phyloP scores from a whole-genome alignment of 2,113 vertebrate genomes.

The Cynocephalus volans region DNA sequence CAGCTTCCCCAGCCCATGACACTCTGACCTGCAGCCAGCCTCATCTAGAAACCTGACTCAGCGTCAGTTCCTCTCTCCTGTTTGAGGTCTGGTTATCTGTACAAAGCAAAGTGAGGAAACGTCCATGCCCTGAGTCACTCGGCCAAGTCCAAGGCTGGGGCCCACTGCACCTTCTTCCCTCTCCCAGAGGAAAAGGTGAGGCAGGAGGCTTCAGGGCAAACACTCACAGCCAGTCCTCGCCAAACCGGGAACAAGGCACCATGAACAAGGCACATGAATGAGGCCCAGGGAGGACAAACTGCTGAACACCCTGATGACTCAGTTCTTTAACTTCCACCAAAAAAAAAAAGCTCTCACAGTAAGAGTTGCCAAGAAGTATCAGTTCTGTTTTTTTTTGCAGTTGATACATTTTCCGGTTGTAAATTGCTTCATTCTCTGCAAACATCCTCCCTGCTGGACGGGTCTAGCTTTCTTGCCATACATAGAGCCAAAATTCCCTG shows the following conservation, averaged over 20 bases:
- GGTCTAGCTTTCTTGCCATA: neutral
- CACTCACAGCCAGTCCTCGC: neutral
- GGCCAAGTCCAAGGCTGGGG: neutral
- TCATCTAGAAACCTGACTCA: neutral
- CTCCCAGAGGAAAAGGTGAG: neutral
- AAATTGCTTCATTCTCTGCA: constrained; percentile 61
- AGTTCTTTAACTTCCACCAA: neutral
- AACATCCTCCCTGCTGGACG: neutral
- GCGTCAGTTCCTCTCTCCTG: rapidly evolving
- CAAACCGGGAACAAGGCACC: neutral
- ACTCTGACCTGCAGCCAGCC: neutral
- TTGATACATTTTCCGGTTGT: constrained; percentile 59
- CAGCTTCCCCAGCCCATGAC: neutral
- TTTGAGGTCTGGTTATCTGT: neutral
- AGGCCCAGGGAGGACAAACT: neutral
- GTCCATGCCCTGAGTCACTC: neutral
- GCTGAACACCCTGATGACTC: neutral
- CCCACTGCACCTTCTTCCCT: neutral
- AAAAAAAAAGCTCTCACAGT: neutral
- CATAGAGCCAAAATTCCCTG: neutral
- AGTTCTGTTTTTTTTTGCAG: constrained; percentile 55
- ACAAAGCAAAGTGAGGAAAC: neutral
- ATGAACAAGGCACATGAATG: neutral
- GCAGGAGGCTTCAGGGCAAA: neutral
- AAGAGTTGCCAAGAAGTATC: constrained; percentile 39